A percentile compares a stretch with the other conserved stretches of the same genome.
Conservation (phyloP, 1,140 invertebrate genomes). For the Epicauta chinensis region DNA sequence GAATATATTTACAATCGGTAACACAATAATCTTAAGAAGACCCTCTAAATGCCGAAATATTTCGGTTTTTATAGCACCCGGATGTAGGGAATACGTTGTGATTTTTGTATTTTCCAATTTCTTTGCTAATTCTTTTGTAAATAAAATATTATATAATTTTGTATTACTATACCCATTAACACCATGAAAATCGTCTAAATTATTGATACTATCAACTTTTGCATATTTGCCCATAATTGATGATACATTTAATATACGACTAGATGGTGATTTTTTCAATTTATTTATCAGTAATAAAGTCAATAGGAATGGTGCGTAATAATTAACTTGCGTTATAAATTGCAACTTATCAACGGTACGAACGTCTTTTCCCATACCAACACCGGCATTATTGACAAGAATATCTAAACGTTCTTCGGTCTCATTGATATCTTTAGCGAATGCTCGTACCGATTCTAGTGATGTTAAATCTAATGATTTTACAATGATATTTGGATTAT, state of each 20-base stretch:
- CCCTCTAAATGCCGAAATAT: constrained; percentile 30
- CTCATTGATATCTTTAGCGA: constrained; percentile 54
- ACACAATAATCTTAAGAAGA: constrained; percentile 6
- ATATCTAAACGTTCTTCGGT: constrained; percentile 65
- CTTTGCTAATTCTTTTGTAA: constrained; percentile 54
- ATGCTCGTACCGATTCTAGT: constrained; percentile 53
- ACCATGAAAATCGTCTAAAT: constrained; percentile 46
- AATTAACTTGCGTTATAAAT: constrained; percentile 47
- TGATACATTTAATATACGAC: constrained; percentile 63
- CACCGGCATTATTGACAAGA: constrained; percentile 76
- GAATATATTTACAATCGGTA: constrained; percentile 6
- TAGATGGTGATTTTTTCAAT: constrained; percentile 50
- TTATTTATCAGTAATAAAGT: constrained; percentile 49
- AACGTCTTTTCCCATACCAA: constrained; percentile 36
- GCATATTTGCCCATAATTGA: constrained; percentile 56
- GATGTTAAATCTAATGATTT: constrained; percentile 57
- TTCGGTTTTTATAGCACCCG: constrained; percentile 36
- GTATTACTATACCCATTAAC: constrained; percentile 53
- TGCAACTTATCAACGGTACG: constrained; percentile 48
- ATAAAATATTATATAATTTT: constrained; percentile 64
- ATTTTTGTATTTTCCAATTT: constrained; percentile 48
- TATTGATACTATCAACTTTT: constrained; percentile 52
- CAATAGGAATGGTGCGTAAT: constrained; percentile 51
- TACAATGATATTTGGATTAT: constrained; percentile 50
- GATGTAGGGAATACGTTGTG: constrained; percentile 34